Evolutionary conservation across 2,113 vertebrate genomes (phyloP).

Genomic region (Nanorana parkeri): DNA sequence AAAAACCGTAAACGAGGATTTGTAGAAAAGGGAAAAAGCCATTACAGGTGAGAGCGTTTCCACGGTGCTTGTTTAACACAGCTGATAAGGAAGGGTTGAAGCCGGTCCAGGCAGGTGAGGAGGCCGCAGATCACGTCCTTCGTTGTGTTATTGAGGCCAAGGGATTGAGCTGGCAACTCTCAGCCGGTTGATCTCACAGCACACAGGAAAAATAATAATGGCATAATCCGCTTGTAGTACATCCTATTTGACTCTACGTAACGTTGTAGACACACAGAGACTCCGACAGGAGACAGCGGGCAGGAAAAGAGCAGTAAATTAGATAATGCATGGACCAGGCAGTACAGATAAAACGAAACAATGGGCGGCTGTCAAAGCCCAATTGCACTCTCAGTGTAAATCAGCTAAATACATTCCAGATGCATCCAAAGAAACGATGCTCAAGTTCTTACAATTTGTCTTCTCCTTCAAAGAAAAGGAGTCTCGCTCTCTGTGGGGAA

Average conservation of each 20-base stretch:
- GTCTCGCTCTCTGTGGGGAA: too few species aligned
- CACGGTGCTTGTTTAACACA: background rate
- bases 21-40: background rate
- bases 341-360: too few species aligned
- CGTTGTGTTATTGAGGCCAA: background rate
- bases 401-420: too few species aligned
- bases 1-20: background rate
- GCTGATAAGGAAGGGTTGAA: background rate
- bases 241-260: too few species aligned
- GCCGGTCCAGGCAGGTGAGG: background rate
- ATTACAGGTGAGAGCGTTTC: background rate
- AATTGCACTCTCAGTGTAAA: too few species aligned
- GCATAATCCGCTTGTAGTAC: background rate
- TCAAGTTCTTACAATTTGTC: too few species aligned
- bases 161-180: background rate
- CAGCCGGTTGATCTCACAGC: background rate
- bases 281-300: background rate
- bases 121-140: background rate
- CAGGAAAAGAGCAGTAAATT: too few species aligned
- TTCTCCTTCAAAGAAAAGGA: too few species aligned
- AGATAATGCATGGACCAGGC: too few species aligned
- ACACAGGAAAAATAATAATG: background rate
- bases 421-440: too few species aligned
- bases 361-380: too few species aligned
- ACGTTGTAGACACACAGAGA: background rate